Evolutionary conservation across 2,797 vertebrate genomes (phyloP).

Genomic region (Pseudochirops cupreus): DNA sequence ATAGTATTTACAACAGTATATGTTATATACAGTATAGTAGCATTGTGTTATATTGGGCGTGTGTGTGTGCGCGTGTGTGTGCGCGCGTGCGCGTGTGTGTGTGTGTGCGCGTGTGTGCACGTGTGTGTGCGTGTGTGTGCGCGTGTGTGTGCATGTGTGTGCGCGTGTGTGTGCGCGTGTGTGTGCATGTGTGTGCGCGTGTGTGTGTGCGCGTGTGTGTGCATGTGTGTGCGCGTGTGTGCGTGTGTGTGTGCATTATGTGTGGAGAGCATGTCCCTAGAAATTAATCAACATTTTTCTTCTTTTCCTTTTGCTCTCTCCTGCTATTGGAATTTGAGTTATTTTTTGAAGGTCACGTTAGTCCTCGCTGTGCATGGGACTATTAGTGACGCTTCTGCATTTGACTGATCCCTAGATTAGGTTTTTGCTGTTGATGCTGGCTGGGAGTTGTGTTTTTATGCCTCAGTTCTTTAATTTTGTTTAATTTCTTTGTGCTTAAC

Average conservation of each 20-base stretch:
- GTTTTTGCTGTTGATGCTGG: neutral
- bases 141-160: neutral
- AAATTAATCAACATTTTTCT: neutral
- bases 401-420: neutral
- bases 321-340: neutral
- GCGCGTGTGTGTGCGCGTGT: neutral
- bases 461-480: neutral
- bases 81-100: too few relatives aligned
- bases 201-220: neutral
- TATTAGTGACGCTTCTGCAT: neutral
- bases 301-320: neutral
- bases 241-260: neutral
- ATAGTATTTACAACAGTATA: neutral
- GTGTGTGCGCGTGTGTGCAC: too few relatives aligned
- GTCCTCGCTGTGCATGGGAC: neutral
- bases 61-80: neutral
- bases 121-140: too few relatives aligned
- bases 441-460: neutral
- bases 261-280: neutral
- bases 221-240: neutral
- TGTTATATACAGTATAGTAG: neutral
- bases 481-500: neutral
- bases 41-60: neutral
- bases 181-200: too few relatives aligned
- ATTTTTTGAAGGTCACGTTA: neutral